Evolutionary conservation across 2,888 invertebrate genomes (phyloP), one percentile per base, ranked within the genome.

Genomic region (Acrobasis consociella): DNA sequence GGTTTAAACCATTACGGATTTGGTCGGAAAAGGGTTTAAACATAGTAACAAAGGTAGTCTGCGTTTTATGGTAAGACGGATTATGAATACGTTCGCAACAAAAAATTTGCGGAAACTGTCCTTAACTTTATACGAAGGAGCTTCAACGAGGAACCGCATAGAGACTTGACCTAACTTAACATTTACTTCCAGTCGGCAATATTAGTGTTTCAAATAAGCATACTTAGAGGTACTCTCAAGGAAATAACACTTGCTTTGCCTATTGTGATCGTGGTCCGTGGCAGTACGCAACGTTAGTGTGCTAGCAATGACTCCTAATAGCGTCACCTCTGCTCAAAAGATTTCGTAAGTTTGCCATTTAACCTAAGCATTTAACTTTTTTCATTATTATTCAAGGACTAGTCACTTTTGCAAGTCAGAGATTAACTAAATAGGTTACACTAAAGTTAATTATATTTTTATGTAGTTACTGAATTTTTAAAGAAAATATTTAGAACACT

Each of bases 271-370:
- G 16, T 39, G 9, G 0, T 55, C 55, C 8, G 3, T 31, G 10
- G 38, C 15, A 15, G n/a, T 10, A 55, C 10, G 39, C 39, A 39
- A 55, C 39, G 7, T 55, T 37, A 38, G 39, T 39, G 39, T 16
- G 11, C 39, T 10, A 39, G 55, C 53, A 55, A 55, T 55, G 39
- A 39, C 55, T 38, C 38, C 1, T 53, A 38, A 53, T 15, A 53
- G 38, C 53, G 53, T 53, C 16, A 39, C 15, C 55, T 55, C 39
- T 39, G 39, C 39, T 38, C 38, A 39, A 39, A 55, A 38, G 55
- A 55, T 39, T 55, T 55, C 39, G 9, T 55, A 55, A 46, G 55
- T 16, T 39, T 55, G 16, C 9, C 39, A 52, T 52, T 52, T 52
- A 52, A 31, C 52, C 46, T 13, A n/a, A n/a, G 13, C 46, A 46